Base-by-base conservation (phyloP, 2,797 vertebrate genomes). In the Emydoidea blandingii region DNA sequence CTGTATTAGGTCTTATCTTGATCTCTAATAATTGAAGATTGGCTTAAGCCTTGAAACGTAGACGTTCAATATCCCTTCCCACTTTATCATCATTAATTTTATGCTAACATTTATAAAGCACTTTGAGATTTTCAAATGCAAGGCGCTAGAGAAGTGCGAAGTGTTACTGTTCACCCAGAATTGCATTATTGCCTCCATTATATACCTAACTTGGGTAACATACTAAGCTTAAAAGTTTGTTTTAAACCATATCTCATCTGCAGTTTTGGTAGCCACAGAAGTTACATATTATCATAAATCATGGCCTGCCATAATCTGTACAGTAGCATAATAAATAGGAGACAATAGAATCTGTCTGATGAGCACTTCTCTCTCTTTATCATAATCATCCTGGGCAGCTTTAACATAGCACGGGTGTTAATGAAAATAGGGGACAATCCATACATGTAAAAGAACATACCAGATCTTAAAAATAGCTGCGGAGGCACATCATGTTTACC, bases 321-420 rank as follows among this genome's bases (percentile, higher is more conserved):
- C 5, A 1, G 2, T 27, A 4, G 21, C 65, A 68, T 52, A 44
- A 15, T 0, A 2, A 2, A 6, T 76, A 2, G 2, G 65, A 57
- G 12, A 34, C 0, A 0, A 1, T 59, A 0, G 0, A 5, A 54
- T 81, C 54, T 21, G 34, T 15, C 56, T 23, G 47, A 19, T 0
- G 25, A 31, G 81, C 41, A 19, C 16, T 25, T 4, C 1, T 0
- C 0, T 1, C 14, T 25, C 57, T n/a, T 8, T 8, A 19, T 4
- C 25, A 29, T 68, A 34, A 57, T 47, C 5, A 1, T 1, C 16
- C 37, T 18, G 65, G 92, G 41, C 52, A 47, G 21, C n/a, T 16
- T 2, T 1, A 44, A 10, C 29, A 8, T 47, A 16, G 47, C 76
- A 37, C 37, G 8, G 0, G 0, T 14, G 68, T 37, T 87, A 89